Base-by-base conservation (phyloP, 2,797 vertebrate species). In the Tokudaia tokunoshimensis region DNA sequence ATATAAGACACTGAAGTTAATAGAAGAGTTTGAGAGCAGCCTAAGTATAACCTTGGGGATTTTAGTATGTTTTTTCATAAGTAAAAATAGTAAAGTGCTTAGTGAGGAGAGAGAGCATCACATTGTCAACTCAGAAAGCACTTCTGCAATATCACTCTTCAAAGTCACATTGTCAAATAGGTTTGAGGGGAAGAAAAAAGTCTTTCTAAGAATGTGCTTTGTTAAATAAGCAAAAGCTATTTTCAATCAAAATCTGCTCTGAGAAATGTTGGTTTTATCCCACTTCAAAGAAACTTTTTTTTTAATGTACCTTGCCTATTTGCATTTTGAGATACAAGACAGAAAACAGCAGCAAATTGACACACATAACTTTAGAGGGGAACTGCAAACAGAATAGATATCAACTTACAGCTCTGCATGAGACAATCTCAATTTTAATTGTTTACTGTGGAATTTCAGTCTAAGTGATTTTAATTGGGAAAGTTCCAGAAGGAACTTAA, bases 111-210 rank as follows among this genome's bases (percentile, higher is more conserved):
- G 9, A 61, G 20, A 78, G 31, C 50, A 74, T 65, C 0, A 1
- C 24, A 34, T 78, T 94, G 92, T 97, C 96, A 97, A 96, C 59
- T 91, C n/a, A 85, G 59, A 47, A 97, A 96, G 79, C 80, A 34
- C 84, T 94, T 26, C 41, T 72, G 37, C 90, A 96, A 79, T 95
- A 57, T 3, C 41, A 29, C 44, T 41, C 78, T 97, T 87, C 94
- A 96, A 96, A 20, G 76, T 15, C 41, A 37, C 59, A 80, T 97
- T 92, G 94, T 84, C 44, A 96, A 89, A 81, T 88, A 9, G 75
- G 3, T 93, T 74, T 96, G 15, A 55, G 55, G 57, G 70, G 70
- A 67, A 67, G 34, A 31, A 61, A 65, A 3, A 72, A 88, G 91
- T 9, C 24, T 41, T 88, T 72, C 84, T 50, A 47, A 94, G 79